Conservation (phyloP, 2,113 vertebrate genomes). For the Orycteropus afer region DNA sequence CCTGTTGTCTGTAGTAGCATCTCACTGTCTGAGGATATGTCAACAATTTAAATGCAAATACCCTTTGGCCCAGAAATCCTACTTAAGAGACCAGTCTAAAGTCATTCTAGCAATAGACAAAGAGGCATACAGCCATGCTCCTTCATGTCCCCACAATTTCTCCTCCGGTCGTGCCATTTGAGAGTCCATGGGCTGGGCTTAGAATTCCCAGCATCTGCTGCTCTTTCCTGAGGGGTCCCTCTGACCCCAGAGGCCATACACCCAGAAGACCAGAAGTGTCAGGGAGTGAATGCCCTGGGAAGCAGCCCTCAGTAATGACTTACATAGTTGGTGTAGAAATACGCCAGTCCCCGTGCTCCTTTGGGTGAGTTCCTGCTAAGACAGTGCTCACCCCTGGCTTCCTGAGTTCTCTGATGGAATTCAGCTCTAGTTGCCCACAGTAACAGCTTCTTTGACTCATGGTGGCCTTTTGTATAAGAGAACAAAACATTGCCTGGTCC, state of each 20-base stretch:
- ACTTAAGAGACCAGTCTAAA: background rate
- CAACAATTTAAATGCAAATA: background rate
- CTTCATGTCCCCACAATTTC: background rate
- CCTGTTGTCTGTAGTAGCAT: background rate
- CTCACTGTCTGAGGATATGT: background rate
- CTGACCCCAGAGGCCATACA: background rate
- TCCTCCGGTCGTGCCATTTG: background rate
- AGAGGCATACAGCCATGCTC: background rate
- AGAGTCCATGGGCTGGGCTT: background rate
- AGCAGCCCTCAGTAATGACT: background rate
- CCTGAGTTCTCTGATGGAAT: background rate
- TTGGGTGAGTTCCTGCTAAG: background rate
- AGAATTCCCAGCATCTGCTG: background rate
- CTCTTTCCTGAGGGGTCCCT: background rate
- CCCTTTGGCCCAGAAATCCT: background rate
- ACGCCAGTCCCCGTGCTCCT: background rate
- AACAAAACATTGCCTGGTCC: background rate
- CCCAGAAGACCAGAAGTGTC: background rate
- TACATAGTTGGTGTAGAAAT: background rate
- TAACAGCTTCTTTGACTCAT: background rate
- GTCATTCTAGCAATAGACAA: background rate
- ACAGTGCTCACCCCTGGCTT: background rate
- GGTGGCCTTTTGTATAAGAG: no score
- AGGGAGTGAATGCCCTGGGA: background rate
- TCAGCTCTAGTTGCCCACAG: background rate